Evolutionary conservation across 1,140 invertebrate species (phyloP).

Genomic region (Holcopasites calliopsidis): DNA sequence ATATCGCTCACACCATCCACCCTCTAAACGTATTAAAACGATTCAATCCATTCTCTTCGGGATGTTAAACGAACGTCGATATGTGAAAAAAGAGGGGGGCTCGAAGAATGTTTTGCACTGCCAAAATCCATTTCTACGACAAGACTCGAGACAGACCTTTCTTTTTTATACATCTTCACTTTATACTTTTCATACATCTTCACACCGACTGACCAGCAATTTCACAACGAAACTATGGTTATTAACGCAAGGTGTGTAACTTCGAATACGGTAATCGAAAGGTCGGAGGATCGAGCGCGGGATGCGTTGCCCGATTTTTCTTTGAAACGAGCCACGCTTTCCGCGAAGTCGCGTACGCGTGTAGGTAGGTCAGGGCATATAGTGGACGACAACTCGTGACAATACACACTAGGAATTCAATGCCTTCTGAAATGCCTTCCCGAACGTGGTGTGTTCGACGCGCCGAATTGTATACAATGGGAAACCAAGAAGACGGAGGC

Average conservation of each 20-base stretch:
- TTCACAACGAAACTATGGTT: conserved; percentile 21
- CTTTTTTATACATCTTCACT: too few species aligned
- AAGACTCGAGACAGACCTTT: neutral
- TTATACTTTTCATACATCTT: too few species aligned
- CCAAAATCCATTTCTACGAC: conserved; percentile 10
- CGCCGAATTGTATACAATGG: conserved; percentile 66
- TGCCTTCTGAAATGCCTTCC: conserved; percentile 78
- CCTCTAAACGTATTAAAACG: neutral
- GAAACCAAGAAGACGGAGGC: conserved; percentile 41
- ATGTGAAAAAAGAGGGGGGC: neutral
- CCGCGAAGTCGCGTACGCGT: conserved; percentile 10
- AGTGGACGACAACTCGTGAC: conserved; percentile 71
- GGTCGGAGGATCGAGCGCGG: neutral
- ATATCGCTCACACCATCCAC: conserved; percentile 38
- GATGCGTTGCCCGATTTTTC: too few species aligned
- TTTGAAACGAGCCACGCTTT: conserved; percentile 21
- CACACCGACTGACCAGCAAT: neutral
- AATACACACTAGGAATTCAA: conserved; percentile 75
- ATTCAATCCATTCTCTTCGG: neutral
- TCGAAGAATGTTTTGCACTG: conserved; percentile 10
- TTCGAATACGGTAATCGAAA: neutral
- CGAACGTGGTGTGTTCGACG: conserved; percentile 73
- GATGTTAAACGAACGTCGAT: too few species aligned
- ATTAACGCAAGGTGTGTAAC: neutral
- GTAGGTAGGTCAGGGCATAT: conserved; percentile 65